Evolutionary conservation across 2,797 vertebrate genomes (phyloP).

Genomic region (Lutjanus argentimaculatus): DNA sequence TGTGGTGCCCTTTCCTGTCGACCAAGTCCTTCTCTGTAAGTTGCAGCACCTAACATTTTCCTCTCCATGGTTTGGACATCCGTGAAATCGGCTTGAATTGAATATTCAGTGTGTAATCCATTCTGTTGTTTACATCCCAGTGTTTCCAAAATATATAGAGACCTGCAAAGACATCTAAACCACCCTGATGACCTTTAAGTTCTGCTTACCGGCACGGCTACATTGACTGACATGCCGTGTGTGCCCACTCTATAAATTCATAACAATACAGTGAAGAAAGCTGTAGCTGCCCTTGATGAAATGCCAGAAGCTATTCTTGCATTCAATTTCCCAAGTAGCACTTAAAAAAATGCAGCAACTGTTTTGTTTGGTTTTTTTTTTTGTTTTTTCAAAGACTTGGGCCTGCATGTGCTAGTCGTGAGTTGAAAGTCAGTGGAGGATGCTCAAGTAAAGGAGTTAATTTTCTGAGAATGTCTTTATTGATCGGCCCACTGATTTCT

Average conservation of each 20-base stretch:
- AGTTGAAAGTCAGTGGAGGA: neutral
- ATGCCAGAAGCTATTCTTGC: neutral
- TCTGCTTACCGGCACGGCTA: neutral
- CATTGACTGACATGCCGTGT: neutral
- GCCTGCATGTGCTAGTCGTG: neutral
- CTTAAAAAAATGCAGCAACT: neutral
- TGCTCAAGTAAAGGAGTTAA: neutral
- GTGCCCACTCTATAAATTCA: neutral
- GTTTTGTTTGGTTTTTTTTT: neutral
- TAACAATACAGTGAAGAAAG: neutral
- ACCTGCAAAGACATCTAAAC: neutral
- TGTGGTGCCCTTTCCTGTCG: too few species aligned
- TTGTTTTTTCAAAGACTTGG: neutral
- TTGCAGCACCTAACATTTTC: too few species aligned
- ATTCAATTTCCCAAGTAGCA: neutral
- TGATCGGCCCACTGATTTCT: slow-evolving; percentile 13
- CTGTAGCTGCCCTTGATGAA: neutral
- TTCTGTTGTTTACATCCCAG: too few species aligned
- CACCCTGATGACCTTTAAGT: neutral
- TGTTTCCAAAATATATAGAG: too few species aligned
- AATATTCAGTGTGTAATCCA: too few species aligned
- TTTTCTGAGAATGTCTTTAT: slow-evolving; percentile 25
- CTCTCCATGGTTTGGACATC: too few species aligned
- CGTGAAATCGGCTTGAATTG: too few species aligned
- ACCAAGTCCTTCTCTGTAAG: too few species aligned